Percentiles rank a stretch among this genome's conserved stretches.
These are phyloP conservation scores for Melikaiella ostensackeni DNA, from an alignment of 2,888 invertebrate species.

Conservation along the genomic window DNA sequence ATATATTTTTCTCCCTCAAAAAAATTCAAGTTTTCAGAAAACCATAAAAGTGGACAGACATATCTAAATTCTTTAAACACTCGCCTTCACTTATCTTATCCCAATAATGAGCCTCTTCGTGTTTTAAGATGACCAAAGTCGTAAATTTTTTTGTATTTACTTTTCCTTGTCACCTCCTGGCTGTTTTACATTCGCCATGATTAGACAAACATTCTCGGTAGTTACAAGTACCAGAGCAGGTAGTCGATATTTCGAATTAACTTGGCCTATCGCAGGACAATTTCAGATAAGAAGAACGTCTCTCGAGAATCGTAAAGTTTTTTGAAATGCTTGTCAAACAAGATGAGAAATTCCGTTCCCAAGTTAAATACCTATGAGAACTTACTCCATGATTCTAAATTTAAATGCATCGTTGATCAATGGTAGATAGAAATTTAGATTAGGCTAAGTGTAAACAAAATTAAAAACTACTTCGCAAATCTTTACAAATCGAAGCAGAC, in stretches of 20 bases:
- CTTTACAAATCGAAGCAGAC: not conserved
- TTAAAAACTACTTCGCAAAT: not conserved
- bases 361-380: not conserved
- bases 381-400: not conserved
- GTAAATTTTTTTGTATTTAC: conserved; percentile 55
- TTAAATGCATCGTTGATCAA: not conserved
- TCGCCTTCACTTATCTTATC: conserved; percentile 51
- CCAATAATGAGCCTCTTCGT: conserved; percentile 56
- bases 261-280: conserved; percentile 52
- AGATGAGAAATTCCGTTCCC: conserved; percentile 22
- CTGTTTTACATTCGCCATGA: conserved; percentile 55
- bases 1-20: conserved; percentile 11
- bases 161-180: conserved; percentile 30
- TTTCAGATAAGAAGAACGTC: conserved; percentile 36
- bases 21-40: conserved; percentile 27
- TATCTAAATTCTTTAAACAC: conserved; percentile 30
- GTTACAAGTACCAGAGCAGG: conserved; percentile 51
- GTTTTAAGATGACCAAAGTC: conserved; percentile 58
- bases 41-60: conserved; percentile 27
- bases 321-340: conserved; percentile 28
- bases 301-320: conserved; percentile 12
- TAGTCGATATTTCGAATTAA: conserved; percentile 54
- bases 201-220: conserved; percentile 56
- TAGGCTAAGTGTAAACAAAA: not conserved
- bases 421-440: not conserved